Percentiles rank a stretch among this genome's conserved stretches.
phyloP scores from a whole-genome alignment of 30 jellyfish, hydroid and myxozoan species.

The Cassiopea andromeda region DNA sequence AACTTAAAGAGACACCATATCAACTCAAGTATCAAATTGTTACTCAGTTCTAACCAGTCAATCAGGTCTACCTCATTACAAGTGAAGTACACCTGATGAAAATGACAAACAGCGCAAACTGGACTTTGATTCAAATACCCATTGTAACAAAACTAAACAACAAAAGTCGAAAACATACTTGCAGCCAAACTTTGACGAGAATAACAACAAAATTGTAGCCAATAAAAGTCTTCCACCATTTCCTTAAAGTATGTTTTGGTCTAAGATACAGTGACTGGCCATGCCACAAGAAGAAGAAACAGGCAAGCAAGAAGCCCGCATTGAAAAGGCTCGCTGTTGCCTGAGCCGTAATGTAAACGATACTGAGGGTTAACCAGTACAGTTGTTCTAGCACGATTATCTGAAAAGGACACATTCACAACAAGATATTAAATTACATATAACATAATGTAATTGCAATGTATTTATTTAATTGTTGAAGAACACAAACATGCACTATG shows the following conservation, averaged over 20 bases:
- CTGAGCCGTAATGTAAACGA: conserved; percentile 95
- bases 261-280: conserved; percentile 94
- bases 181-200: conserved; percentile 90
- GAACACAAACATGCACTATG: too few species aligned
- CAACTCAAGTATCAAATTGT: too few species aligned
- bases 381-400: conserved; percentile 83
- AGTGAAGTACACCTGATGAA: too few species aligned
- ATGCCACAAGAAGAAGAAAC: conserved; percentile 97
- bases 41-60: too few species aligned
- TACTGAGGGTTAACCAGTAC: conserved; percentile 88
- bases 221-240: conserved; percentile 92
- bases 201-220: conserved; percentile 87
- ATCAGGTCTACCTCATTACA: too few species aligned
- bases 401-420: conserved; percentile 32
- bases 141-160: too few species aligned
- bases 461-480: neutral
- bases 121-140: too few species aligned
- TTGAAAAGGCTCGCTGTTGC: conserved; percentile 87
- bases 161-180: conserved; percentile 48
- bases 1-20: too few species aligned
- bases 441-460: neutral
- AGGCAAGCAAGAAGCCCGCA: conserved; percentile 90
- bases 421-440: neutral
- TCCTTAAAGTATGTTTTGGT: conserved; percentile 83
- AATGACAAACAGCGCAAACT: too few species aligned